A percentile compares a stretch with the other conserved stretches of the same genome.
These are phyloP conservation scores for Calycopis cecrops DNA, from an alignment of 1,140 invertebrate genomes.

Conservation along the genomic window DNA sequence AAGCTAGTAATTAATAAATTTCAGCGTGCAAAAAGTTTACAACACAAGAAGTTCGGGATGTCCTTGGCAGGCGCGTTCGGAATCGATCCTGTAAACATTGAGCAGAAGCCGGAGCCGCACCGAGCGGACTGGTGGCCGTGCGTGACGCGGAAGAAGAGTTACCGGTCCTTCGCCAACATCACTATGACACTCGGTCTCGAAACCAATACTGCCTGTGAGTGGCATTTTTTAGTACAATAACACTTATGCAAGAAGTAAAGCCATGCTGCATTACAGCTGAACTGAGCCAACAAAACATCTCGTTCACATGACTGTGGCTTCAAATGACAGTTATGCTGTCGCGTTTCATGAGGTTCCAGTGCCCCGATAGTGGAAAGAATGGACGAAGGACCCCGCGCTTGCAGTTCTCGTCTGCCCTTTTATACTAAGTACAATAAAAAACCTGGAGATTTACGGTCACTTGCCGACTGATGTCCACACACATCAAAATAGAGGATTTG, in stretches of 20 bases:
- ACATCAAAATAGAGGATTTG: no score
- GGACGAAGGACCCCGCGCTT: no score
- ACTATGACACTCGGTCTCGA: conserved; percentile 55
- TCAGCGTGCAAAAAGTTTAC: conserved; percentile 37
- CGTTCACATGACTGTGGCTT: no score
- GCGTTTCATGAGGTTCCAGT: no score
- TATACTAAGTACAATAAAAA: no score
- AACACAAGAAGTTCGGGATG: conserved; percentile 41
- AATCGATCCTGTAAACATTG: conserved; percentile 24
- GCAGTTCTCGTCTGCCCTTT: no score
- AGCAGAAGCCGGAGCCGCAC: conserved; percentile 11
- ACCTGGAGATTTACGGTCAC: no score
- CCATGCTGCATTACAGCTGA: no score
- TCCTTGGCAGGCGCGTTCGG: conserved; percentile 44
- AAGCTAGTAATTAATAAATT: conserved; percentile 20
- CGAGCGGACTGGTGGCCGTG: conserved; percentile 46
- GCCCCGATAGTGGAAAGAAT: no score
- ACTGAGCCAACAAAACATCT: no score
- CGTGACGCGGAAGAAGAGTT: conserved; percentile 39
- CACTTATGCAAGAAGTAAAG: not conserved
- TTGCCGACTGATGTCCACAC: no score
- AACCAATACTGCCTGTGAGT: conserved; percentile 50
- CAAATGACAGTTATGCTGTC: no score
- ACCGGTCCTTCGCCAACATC: conserved; percentile 53
- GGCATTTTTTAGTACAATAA: not conserved